Conservation (phyloP, 1,140 invertebrate genomes). For the Drosophila saltans region DNA sequence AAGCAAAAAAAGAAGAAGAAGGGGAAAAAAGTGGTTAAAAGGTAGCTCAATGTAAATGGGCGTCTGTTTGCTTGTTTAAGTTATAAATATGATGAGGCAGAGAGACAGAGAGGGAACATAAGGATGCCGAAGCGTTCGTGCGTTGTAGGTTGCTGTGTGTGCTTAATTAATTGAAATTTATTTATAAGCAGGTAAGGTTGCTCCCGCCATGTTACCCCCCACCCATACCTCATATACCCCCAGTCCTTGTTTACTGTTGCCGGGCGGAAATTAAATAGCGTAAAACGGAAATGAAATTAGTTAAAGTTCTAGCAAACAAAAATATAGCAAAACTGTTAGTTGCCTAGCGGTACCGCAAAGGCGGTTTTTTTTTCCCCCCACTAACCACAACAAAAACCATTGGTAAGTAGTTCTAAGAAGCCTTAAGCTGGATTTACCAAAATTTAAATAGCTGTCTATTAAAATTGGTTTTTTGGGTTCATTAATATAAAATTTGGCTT, state of each 20-base stretch:
- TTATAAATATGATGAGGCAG: conserved; percentile 67
- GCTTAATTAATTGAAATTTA: conserved; percentile 80
- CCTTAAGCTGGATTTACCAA: neutral
- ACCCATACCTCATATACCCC: neutral
- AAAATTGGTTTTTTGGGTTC: neutral
- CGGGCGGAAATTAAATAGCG: conserved; percentile 73
- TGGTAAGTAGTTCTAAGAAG: neutral
- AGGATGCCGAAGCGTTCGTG: conserved; percentile 40
- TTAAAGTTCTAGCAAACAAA: conserved; percentile 13
- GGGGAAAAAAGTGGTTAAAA: conserved; percentile 3
- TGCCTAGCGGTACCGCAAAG: conserved; percentile 12
- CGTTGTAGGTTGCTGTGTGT: conserved; percentile 35
- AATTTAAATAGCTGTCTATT: conserved; percentile 1
- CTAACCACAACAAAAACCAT: neutral
- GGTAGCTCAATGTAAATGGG: conserved; percentile 34
- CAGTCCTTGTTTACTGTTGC: conserved; percentile 26
- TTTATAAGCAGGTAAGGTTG: conserved; percentile 64
- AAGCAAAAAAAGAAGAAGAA: neutral
- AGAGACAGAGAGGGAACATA: too few species aligned
- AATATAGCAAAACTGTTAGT: neutral
- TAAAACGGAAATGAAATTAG: conserved; percentile 77
- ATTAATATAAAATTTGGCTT: neutral
- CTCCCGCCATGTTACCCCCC: neutral
- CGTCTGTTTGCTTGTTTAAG: conserved; percentile 42
- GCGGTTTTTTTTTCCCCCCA: conserved; percentile 3